Evolutionary conservation across 2,113 vertebrate species (phyloP), one percentile per base, ranked within the genome.

Genomic region (Lepus timidus): DNA sequence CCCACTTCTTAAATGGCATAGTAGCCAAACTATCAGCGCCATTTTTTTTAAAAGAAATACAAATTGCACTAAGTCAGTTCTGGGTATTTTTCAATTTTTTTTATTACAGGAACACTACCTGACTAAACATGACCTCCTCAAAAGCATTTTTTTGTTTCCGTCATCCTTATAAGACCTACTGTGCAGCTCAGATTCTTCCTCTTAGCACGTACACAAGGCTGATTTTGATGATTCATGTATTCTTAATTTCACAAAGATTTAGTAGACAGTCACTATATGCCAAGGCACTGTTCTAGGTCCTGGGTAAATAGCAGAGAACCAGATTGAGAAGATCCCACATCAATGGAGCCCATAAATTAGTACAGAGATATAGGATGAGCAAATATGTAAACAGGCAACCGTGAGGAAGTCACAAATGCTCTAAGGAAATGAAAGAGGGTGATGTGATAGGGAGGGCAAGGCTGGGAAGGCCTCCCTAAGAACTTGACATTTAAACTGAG

Each of bases 221-320:
- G 20, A n/a, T 31, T 51, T 17, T 44, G 61, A 19, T 44, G 12
- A 76, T 20, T 62, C 51, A 16, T 23, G 22, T 27, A 61, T 44
- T 49, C 86, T 95, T 94, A 27, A 67, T 33, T 81, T 55, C 44
- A 49, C 61, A 76, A 70, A 80, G 29, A 84, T 80, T 33, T 94
- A 61, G 92, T 84, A 39, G 84, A 70, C 51, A 68, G 36, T 44
- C 44, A 11, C 74, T 31, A 2, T 6, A 7, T 71, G 52, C 17
- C 67, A 13, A 67, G 33, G n/a, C 12, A 75, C 44, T 68, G 1
- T 61, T 71, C 9, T 3, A 33, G 31, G n/a, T 27, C 19, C 33
- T 51, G 31, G 3, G 17, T 19, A 51, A n/a, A 39, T 2, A 68
- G 29, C 65, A 70, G 81, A 74, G 39, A 65, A 51, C 39, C 39